Conservation (phyloP, 2,888 invertebrate genomes). For the Polyommatus iphigenia region DNA sequence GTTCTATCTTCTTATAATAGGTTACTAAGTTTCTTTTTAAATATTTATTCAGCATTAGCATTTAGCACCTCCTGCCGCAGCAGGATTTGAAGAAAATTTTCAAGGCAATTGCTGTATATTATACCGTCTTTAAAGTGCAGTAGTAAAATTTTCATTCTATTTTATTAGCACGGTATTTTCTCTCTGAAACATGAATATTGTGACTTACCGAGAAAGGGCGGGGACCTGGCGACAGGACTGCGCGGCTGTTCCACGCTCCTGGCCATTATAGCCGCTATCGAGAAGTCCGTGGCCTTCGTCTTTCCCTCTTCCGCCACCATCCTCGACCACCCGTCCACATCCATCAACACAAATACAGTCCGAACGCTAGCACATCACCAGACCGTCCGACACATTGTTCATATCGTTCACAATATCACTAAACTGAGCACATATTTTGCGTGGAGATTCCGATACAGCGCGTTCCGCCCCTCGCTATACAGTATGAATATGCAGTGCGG, state of each 20-base stretch:
- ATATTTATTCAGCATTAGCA: no score
- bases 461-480: slow-evolving; percentile 32
- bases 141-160: background rate
- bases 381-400: slow-evolving; percentile 60
- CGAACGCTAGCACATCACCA: slow-evolving; percentile 56
- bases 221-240: slow-evolving; percentile 70
- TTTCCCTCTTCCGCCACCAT: slow-evolving; percentile 75
- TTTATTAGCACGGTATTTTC: background rate
- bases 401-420: slow-evolving; percentile 35
- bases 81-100: background rate
- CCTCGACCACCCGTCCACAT: slow-evolving; percentile 77
- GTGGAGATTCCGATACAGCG: slow-evolving; percentile 36
- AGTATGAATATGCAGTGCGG: slow-evolving; percentile 54
- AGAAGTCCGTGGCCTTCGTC: slow-evolving; percentile 93
- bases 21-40: background rate
- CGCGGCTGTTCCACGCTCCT: slow-evolving; percentile 75
- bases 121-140: background rate
- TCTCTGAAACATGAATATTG: slow-evolving; percentile 50
- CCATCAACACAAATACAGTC: slow-evolving; percentile 66
- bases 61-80: background rate
- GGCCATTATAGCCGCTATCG: slow-evolving; percentile 97
- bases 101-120: background rate
- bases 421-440: slow-evolving; percentile 38
- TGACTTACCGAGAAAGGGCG: slow-evolving; percentile 68
- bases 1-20: background rate